Percentiles rank a stretch among this genome's conserved stretches.
These are phyloP conservation scores for Lethocerus indicus DNA, from an alignment of 1,140 invertebrate species.

Conservation along the genomic window DNA sequence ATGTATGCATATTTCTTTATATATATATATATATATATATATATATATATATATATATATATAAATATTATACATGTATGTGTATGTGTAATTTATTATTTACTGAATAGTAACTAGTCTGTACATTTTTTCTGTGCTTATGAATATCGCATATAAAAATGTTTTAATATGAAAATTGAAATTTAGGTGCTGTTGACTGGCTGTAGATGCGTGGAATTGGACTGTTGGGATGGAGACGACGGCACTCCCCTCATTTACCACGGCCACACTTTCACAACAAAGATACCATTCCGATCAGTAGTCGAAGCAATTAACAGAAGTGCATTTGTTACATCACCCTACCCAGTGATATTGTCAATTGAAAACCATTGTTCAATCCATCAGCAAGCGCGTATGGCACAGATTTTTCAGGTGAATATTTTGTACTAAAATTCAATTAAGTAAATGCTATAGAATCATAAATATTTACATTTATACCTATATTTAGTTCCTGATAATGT, in stretches of 20 bases:
- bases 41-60: no score
- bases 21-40: no score
- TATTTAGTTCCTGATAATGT: neutral
- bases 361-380: conserved; percentile 91
- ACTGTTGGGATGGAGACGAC: conserved; percentile 89
- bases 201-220: conserved; percentile 83
- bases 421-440: neutral
- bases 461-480: neutral
- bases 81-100: neutral
- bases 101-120: no score
- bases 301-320: conserved; percentile 83
- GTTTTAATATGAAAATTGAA: neutral
- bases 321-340: conserved; percentile 79
- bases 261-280: conserved; percentile 82
- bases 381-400: conserved; percentile 88
- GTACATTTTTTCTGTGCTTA: no score
- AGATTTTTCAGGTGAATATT: conserved; percentile 65
- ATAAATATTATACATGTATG: no score
- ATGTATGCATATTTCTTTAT: no score
- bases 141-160: no score
- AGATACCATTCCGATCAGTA: conserved; percentile 74
- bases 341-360: conserved; percentile 86
- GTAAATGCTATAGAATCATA: neutral
- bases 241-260: conserved; percentile 81
- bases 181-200: conserved; percentile 73